Conservation (phyloP, 1,140 invertebrate genomes). For the Oryctes rhinoceros region DNA sequence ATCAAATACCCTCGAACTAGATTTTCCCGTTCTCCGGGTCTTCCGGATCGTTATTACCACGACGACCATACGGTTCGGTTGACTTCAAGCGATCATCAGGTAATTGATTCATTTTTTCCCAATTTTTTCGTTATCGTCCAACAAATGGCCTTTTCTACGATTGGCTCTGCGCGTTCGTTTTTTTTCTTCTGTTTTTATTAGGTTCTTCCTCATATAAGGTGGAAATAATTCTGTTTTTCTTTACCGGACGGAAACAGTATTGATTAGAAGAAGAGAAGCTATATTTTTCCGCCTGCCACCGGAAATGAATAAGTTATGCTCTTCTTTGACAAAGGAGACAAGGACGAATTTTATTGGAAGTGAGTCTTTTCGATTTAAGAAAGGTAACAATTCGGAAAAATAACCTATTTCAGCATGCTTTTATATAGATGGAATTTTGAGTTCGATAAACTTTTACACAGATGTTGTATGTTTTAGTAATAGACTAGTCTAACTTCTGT, state of each 20-base stretch:
- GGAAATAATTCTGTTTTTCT: neutral
- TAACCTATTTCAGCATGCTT: too few relatives aligned
- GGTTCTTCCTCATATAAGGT: too few relatives aligned
- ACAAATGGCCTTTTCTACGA: neutral
- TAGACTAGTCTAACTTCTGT: too few relatives aligned
- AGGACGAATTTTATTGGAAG: too few relatives aligned
- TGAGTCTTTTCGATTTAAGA: too few relatives aligned
- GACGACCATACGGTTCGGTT: neutral
- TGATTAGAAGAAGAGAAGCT: neutral
- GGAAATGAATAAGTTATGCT: neutral
- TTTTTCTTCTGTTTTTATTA: neutral
- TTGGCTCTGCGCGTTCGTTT: neutral
- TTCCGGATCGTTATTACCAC: neutral
- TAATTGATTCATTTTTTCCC: constrained; percentile 14
- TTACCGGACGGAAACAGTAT: neutral
- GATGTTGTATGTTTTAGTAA: too few relatives aligned
- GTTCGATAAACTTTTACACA: too few relatives aligned
- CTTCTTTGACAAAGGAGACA: too few relatives aligned
- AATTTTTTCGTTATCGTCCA: neutral
- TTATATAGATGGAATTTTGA: too few relatives aligned
- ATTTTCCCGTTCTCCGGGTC: neutral
- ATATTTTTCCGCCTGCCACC: neutral
- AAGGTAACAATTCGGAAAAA: too few relatives aligned
- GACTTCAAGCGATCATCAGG: neutral
- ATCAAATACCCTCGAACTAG: neutral